Evolutionary conservation across 2,888 invertebrate genomes (phyloP).

Genomic region (Tromatobia lineatoria): DNA sequence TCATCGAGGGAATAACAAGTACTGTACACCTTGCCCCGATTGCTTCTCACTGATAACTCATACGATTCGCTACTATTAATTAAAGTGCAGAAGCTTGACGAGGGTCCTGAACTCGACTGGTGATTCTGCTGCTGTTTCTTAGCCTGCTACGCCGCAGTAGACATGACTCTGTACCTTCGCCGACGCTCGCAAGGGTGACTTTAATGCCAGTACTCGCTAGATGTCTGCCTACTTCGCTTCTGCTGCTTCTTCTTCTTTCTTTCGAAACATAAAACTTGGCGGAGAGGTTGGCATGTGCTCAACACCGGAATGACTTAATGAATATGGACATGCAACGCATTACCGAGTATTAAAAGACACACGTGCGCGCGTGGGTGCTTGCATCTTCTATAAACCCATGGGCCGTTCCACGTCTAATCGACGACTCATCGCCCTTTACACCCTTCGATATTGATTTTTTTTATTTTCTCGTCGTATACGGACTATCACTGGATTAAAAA

Average conservation of each 20-base stretch:
- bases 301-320: conserved; percentile 81
- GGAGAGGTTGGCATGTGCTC: conserved; percentile 41
- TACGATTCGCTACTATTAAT: conserved; percentile 58
- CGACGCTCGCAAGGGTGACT: conserved; percentile 54
- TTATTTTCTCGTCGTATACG: too few relatives aligned
- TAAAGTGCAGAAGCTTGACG: conserved; percentile 62
- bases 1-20: conserved; percentile 44
- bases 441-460: too few relatives aligned
- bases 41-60: conserved; percentile 12
- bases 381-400: not conserved
- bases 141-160: not conserved
- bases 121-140: not conserved
- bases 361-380: conserved; percentile 52
- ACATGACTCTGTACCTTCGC: conserved; percentile 7
- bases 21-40: conserved; percentile 34
- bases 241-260: conserved; percentile 2
- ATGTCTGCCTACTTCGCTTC: conserved; percentile 5
- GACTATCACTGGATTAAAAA: too few relatives aligned
- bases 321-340: conserved; percentile 83
- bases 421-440: too few relatives aligned
- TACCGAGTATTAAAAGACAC: conserved; percentile 79
- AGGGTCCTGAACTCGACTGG: conserved; percentile 30
- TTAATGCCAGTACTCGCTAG: conserved; percentile 60
- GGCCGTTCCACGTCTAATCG: too few relatives aligned
- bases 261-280: conserved; percentile 24